Percentiles rank a stretch among this genome's conserved stretches.
Evolutionary conservation across 2,113 vertebrate genomes (phyloP).

Genomic region (Sapajus apella): DNA sequence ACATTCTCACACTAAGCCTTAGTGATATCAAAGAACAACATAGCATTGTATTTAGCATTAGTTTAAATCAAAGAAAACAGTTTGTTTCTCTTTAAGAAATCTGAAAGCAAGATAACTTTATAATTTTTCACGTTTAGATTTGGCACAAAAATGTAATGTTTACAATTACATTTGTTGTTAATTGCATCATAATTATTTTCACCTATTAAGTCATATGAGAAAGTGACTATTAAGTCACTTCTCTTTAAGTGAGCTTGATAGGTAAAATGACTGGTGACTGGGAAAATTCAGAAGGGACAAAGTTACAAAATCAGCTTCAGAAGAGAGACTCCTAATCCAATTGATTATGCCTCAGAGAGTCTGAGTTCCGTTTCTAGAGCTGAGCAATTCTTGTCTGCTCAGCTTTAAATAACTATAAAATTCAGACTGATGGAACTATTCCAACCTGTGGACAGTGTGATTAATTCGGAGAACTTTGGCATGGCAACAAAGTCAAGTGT

Average conservation of each 20-base stretch:
- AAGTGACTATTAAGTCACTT: neutral
- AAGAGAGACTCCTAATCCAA: conserved; percentile 67
- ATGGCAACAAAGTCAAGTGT: conserved; percentile 60
- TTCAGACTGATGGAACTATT: conserved; percentile 57
- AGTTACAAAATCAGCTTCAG: conserved; percentile 59
- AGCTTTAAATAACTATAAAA: conserved; percentile 68
- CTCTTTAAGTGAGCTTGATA: conserved; percentile 22
- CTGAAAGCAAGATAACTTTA: neutral
- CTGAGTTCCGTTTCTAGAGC: conserved; percentile 65
- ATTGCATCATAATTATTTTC: conserved; percentile 50
- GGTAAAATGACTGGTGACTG: conserved; percentile 40
- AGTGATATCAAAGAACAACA: conserved; percentile 57
- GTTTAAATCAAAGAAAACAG: conserved; percentile 40
- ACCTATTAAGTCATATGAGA: neutral
- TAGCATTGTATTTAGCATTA: conserved; percentile 32
- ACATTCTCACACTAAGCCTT: conserved; percentile 73
- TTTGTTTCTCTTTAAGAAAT: conserved; percentile 7
- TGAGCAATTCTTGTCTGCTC: conserved; percentile 52
- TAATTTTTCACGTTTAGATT: neutral
- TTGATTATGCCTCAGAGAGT: conserved; percentile 76
- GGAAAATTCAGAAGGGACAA: conserved; percentile 59
- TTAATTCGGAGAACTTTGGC: conserved; percentile 68
- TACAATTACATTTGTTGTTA: conserved; percentile 32
- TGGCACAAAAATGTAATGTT: conserved; percentile 14
- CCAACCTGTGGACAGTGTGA: conserved; percentile 66